Percentiles rank a stretch among this genome's conserved stretches.
Conservation (phyloP, 2,888 invertebrate genomes). For the Seira ritae region DNA sequence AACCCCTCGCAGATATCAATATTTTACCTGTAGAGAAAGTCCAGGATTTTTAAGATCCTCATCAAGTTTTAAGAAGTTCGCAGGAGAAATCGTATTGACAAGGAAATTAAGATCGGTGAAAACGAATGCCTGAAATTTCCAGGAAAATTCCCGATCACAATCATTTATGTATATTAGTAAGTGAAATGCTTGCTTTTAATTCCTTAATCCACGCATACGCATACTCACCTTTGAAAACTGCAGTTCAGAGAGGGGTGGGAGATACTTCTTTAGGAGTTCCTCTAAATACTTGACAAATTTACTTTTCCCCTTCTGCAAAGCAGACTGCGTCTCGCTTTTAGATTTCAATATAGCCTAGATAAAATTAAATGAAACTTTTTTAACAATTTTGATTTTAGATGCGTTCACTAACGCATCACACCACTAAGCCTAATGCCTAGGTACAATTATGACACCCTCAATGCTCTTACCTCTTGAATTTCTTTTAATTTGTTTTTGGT, state of each 20-base stretch:
- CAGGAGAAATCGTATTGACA: slow-evolving; percentile 33
- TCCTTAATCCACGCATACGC: no score
- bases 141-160: not conserved
- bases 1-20: not conserved
- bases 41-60: slow-evolving; percentile 52
- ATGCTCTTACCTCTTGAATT: no score
- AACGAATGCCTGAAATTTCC: slow-evolving; percentile 32
- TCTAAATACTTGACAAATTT: not conserved
- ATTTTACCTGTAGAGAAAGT: slow-evolving; percentile 52
- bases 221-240: slow-evolving; percentile 33
- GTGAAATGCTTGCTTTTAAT: no score
- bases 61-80: slow-evolving; percentile 53
- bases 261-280: slow-evolving; percentile 30
- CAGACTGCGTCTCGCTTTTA: not conserved
- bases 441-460: no score
- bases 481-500: no score
- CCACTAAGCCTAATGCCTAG: no score
- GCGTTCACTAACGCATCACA: no score
- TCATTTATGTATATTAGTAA: no score
- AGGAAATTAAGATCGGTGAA: slow-evolving; percentile 35
- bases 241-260: slow-evolving; percentile 32
- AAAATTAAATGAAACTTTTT: no score
- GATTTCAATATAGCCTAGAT: not conserved
- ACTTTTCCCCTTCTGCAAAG: not conserved
- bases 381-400: no score